Conservation (phyloP, 2,113 vertebrate genomes). For the Panthera tigris region DNA sequence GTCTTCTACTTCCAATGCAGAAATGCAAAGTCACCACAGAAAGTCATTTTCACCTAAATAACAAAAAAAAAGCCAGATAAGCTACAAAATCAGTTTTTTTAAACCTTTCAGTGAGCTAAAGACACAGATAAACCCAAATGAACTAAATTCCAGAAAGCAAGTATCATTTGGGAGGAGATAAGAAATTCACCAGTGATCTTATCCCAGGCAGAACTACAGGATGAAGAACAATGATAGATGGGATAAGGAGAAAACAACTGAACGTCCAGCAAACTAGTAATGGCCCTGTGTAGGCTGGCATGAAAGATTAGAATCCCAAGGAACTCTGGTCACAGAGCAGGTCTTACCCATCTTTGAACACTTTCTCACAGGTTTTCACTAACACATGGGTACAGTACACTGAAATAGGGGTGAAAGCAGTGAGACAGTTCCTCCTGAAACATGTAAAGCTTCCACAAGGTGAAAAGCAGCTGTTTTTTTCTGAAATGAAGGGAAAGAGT, state of each 20-base stretch:
- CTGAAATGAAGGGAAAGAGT: background rate
- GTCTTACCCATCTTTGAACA: background rate
- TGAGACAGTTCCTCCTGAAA: background rate
- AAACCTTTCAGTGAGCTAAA: background rate
- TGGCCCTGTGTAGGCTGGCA: background rate
- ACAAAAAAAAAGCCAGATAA: constrained; percentile 1
- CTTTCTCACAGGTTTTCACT: background rate
- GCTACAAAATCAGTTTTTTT: background rate
- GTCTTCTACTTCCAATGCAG: background rate
- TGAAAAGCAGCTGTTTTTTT: background rate
- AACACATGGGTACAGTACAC: background rate
- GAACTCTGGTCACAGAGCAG: background rate
- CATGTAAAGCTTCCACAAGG: background rate
- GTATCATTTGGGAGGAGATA: background rate
- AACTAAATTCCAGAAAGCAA: background rate
- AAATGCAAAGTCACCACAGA: background rate
- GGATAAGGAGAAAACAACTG: background rate
- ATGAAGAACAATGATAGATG: background rate
- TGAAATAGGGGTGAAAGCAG: background rate
- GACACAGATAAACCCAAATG: background rate
- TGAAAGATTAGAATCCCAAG: background rate
- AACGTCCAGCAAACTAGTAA: background rate
- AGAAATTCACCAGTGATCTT: background rate
- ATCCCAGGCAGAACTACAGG: background rate
- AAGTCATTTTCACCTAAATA: background rate